These are phyloP conservation scores for Tiphia femorata DNA, from an alignment of 2,888 invertebrate genomes.

Conservation along the genomic window DNA sequence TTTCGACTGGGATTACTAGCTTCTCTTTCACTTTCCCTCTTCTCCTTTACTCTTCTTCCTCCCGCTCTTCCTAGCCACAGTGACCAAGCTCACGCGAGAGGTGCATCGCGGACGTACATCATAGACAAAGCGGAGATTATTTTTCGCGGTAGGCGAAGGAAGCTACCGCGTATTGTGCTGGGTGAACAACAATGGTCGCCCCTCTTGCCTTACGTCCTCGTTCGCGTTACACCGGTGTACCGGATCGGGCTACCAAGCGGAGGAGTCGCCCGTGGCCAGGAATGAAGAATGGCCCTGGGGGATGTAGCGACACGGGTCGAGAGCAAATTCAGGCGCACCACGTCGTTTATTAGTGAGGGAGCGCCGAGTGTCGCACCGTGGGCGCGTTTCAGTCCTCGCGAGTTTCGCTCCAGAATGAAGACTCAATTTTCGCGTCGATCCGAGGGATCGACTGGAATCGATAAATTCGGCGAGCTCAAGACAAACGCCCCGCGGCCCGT, in stretches of 20 bases:
- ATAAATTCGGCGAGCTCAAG: too few relatives aligned
- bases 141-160: constrained; percentile 60
- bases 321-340: background rate
- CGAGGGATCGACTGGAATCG: too few relatives aligned
- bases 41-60: background rate
- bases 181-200: constrained; percentile 51
- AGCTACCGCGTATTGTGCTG: constrained; percentile 53
- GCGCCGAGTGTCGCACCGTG: background rate
- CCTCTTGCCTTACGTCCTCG: constrained; percentile 44
- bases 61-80: background rate
- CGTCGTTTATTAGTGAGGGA: background rate
- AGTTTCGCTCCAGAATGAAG: too few relatives aligned
- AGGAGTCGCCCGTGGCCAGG: too few relatives aligned
- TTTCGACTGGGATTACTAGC: too few relatives aligned
- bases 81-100: background rate
- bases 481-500: too few relatives aligned
- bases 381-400: too few relatives aligned
- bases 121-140: constrained; percentile 63
- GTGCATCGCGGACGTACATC: constrained; percentile 38
- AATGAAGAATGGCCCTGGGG: background rate
- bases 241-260: background rate
- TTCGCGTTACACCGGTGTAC: constrained; percentile 61
- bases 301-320: background rate
- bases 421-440: too few relatives aligned
- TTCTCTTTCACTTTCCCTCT: background rate